Evolutionary conservation across 2,113 vertebrate species (phyloP), one percentile per base, ranked within the genome.

Genomic region (Myxocyprinus asiaticus): DNA sequence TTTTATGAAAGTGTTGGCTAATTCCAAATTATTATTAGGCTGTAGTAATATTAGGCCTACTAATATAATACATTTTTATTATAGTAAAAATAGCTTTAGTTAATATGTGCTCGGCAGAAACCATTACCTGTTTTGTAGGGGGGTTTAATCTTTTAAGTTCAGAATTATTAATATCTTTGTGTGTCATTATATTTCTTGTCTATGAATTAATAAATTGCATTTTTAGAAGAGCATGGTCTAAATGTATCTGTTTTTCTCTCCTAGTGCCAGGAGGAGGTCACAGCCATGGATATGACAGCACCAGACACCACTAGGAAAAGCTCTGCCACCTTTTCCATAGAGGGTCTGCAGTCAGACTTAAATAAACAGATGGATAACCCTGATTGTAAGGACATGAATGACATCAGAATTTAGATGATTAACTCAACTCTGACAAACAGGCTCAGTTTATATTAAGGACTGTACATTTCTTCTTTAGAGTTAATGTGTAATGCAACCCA

Each of bases 251-350:
- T 62, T 48, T 72, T 62, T 70, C 33, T 59, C 42, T 66, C 4
- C 12, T 11, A 4, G 47, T 50, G 6, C 42, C n/a, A 43, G 22
- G 61, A 58, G 53, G 42, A 45, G 47, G 12, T 50, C 69, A 3
- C 42, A 66, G 69, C 11, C 12, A 80, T 80, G 78, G 78, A 80
- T 44, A 75, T n/a, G 11, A 51, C 51, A 4, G 12, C 51, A 42
- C 17, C 70, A 67, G 70, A 80, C n/a, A 59, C 63, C 7, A 43
- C 70, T 10, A 45, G 58, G 70, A 74, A 72, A 0, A 67, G 44
- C 64, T 14, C 17, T 9, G 12, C 5, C 14, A 61, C 9, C 53
- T 4, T 67, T 61, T 48, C 70, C 11, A 45, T 42, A 55, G 61
- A 65, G 11, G 14, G 17, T 65, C 62, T 43, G 47, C 22, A 65